Evolutionary conservation across 1,140 invertebrate genomes (phyloP).

Genomic region (Drosophila ficusphila): DNA sequence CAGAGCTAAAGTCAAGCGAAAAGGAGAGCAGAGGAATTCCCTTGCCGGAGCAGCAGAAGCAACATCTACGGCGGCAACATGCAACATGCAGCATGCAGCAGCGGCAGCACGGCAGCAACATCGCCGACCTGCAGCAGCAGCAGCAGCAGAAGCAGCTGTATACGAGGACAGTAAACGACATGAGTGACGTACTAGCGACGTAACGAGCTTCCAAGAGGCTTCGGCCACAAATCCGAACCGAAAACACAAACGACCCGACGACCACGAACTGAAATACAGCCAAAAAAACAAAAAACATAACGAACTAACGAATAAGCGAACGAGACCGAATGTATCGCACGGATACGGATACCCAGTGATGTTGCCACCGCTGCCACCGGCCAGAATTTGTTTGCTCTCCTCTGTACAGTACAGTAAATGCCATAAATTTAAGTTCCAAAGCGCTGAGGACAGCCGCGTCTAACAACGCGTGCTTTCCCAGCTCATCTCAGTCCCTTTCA

Average conservation of each 20-base stretch:
- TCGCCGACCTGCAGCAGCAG: constrained; percentile 33
- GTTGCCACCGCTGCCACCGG: constrained; percentile 51
- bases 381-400: constrained; percentile 68
- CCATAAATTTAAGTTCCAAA: constrained; percentile 77
- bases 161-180: constrained; percentile 36
- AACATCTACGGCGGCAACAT: constrained; percentile 30
- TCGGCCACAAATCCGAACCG: constrained; percentile 37
- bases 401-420: constrained; percentile 64
- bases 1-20: constrained; percentile 26
- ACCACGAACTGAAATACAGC: neutral
- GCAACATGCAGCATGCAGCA: constrained; percentile 20
- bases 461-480: constrained; percentile 4
- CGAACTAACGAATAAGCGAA: constrained; percentile 1
- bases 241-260: constrained; percentile 1
- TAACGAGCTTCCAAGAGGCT: constrained; percentile 79
- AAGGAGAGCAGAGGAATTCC: constrained; percentile 57
- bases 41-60: constrained; percentile 54
- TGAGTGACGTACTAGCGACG: constrained; percentile 50
- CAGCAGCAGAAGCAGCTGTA: no score
- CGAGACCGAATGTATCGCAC: neutral
- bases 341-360: constrained; percentile 16
- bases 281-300: neutral
- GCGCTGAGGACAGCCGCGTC: constrained; percentile 3
- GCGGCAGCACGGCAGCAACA: constrained; percentile 36
- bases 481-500: constrained; percentile 19